A percentile compares a stretch with the other conserved stretches of the same genome.
These are phyloP conservation scores for Rhamphomyia laevipes DNA, from an alignment of 2,888 invertebrate genomes.

Conservation along the genomic window DNA sequence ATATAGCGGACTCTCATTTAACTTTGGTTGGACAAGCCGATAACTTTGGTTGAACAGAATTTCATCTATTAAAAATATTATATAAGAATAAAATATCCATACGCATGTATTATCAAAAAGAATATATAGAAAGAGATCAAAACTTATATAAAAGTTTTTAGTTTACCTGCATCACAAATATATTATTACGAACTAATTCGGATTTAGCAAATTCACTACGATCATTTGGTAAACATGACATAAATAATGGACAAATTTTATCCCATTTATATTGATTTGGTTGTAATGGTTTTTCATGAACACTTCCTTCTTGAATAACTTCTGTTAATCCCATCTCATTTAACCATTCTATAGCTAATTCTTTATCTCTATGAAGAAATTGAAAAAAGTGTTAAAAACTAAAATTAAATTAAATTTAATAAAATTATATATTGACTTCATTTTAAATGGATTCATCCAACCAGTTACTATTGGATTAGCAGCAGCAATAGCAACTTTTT, in stretches of 20 bases:
- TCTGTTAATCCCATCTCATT: slow-evolving; percentile 21
- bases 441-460: slow-evolving; percentile 67
- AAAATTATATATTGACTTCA: slow-evolving; percentile 39
- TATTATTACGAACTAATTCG: slow-evolving; percentile 41
- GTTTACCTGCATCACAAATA: slow-evolving; percentile 46
- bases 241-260: slow-evolving; percentile 41
- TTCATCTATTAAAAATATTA: too few relatives aligned
- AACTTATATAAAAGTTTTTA: background rate
- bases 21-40: too few relatives aligned
- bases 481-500: slow-evolving; percentile 48
- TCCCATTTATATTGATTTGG: slow-evolving; percentile 34
- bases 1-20: too few relatives aligned
- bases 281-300: slow-evolving; percentile 16
- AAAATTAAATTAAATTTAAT: background rate
- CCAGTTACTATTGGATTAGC: slow-evolving; percentile 50
- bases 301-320: slow-evolving; percentile 15
- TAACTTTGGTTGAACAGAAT: too few relatives aligned
- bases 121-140: too few relatives aligned
- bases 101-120: too few relatives aligned
- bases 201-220: slow-evolving; percentile 45
- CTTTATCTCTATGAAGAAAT: slow-evolving; percentile 21
- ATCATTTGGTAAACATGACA: slow-evolving; percentile 43
- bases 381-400: background rate
- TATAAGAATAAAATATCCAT: too few relatives aligned
- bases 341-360: slow-evolving; percentile 19